Evolutionary conservation across 2,888 invertebrate species (phyloP).

Genomic region (Caenorhabditis sp.): DNA sequence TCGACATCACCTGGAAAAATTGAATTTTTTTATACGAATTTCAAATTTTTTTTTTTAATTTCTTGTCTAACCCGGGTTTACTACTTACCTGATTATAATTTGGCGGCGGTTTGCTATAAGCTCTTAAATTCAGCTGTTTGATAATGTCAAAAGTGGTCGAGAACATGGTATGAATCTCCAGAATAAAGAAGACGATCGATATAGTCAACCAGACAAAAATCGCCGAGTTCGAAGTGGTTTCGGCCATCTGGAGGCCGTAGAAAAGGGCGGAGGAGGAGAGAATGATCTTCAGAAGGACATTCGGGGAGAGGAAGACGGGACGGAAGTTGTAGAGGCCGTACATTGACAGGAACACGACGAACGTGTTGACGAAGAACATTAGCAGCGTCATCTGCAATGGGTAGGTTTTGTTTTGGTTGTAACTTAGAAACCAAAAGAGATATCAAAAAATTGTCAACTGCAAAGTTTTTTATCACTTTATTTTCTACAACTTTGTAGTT

Average conservation of each 20-base stretch:
- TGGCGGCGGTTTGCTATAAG: constrained; percentile 68
- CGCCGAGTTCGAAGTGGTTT: constrained; percentile 55
- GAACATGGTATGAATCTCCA: constrained; percentile 71
- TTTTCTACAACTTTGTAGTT: too few species aligned
- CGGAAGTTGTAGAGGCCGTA: constrained; percentile 66
- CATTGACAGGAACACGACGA: constrained; percentile 65
- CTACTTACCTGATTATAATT: constrained; percentile 64
- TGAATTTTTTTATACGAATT: neutral
- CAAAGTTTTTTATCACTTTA: neutral
- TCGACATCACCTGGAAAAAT: constrained; percentile 56
- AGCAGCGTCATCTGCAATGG: constrained; percentile 60
- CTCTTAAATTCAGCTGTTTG: constrained; percentile 65
- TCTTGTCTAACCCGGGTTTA: too few species aligned
- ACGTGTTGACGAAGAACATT: constrained; percentile 65
- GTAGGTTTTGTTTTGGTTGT: too few species aligned
- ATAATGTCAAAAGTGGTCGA: constrained; percentile 68
- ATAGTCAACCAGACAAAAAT: constrained; percentile 67
- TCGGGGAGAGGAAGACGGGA: constrained; percentile 67
- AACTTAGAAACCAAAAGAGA: too few species aligned
- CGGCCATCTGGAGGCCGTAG: constrained; percentile 71
- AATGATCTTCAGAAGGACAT: constrained; percentile 67
- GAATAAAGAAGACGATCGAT: constrained; percentile 67
- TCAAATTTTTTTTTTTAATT: neutral
- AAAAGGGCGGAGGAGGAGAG: constrained; percentile 70
- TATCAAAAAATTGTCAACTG: too few species aligned